Evolutionary conservation across 2,113 vertebrate species (phyloP).

Genomic region (Entosphenus tridentatus): DNA sequence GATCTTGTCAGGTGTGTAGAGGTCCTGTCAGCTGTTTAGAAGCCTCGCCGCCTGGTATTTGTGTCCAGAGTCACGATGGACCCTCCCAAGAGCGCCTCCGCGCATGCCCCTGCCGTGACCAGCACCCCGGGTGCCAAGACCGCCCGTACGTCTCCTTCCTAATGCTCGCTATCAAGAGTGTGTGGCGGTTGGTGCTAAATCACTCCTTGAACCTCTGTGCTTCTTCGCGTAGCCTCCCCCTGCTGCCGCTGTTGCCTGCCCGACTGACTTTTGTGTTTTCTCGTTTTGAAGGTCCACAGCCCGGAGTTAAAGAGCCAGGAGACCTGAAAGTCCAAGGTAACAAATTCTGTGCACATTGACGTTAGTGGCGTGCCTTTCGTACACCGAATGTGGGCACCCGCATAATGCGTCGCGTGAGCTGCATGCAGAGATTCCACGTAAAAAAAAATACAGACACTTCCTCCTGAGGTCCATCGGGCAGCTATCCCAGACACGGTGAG

Average conservation of each 20-base stretch:
- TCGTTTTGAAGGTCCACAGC: not conserved
- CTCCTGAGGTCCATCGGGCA: not conserved
- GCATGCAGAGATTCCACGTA: not conserved
- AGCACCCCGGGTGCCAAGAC: conserved; percentile 2
- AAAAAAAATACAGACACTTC: not conserved
- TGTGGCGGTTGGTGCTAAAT: not conserved
- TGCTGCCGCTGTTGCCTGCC: not conserved
- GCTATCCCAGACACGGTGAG: too few relatives aligned
- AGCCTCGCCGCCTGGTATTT: not conserved
- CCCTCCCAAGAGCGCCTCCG: conserved; percentile 1
- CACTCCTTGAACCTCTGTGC: not conserved
- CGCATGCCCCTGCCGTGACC: not conserved
- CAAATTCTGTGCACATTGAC: not conserved
- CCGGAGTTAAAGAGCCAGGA: conserved; percentile 2
- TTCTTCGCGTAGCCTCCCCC: not conserved
- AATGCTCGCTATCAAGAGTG: not conserved
- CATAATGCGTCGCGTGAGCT: not conserved
- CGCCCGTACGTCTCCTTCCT: conserved; percentile 4
- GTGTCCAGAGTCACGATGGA: conserved; percentile 4
- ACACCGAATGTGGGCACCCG: not conserved
- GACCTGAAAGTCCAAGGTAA: conserved; percentile 6
- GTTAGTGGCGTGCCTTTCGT: not conserved
- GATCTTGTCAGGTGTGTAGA: not conserved
- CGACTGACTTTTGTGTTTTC: not conserved
- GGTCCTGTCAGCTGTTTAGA: not conserved